Evolutionary conservation across 2,888 invertebrate genomes (phyloP), one percentile per base, ranked within the genome.

Genomic region (Auanema freiburgensis): DNA sequence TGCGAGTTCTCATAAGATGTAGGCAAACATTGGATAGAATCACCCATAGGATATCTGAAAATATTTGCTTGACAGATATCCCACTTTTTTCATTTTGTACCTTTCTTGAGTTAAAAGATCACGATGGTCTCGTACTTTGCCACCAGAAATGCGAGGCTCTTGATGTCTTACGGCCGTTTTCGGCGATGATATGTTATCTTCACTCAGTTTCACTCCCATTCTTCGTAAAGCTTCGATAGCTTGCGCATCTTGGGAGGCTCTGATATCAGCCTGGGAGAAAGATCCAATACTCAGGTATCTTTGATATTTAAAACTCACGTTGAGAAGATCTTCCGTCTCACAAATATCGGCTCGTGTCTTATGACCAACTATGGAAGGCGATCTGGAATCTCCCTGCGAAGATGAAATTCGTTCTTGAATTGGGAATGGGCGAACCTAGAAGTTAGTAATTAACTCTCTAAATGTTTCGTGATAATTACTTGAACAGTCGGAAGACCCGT

Each of bases 1-100:
- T 50, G 43, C 1, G 53, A 41, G 11, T 50, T 44, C 12, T 54
- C 57, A 12, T 62, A 63, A 11, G 65, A 60, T 33, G 71, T 76
- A 8, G 75, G 65, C 2, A 76, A 64, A 41, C 76, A 76, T 56
- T 76, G 76, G 33, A 76, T 76, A 44, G 75, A 76, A 55, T 71
- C 71, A 11, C 61, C 65, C 18, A 75, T 61, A 6, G 52, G 63
- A 24, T 58, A 52, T 25, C 56, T 55, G 41, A 16, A 55, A 41
- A 1, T n/a, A n/a, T 16, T 41, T 16, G 12, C n/a, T 52, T 16
- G 21, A 46, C 46, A 46, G 21, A 46, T 6, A 46, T n/a, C n/a
- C n/a, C 46, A 18, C 6, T 5, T 3, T 5, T 10, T 10, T 18
- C 16, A 46, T 46, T 46, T 21, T 18, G 46, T 46, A 46, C 21